phyloP scores from a whole-genome alignment of 2,888 invertebrate genomes.

The Phytoseiulus persimilis region DNA sequence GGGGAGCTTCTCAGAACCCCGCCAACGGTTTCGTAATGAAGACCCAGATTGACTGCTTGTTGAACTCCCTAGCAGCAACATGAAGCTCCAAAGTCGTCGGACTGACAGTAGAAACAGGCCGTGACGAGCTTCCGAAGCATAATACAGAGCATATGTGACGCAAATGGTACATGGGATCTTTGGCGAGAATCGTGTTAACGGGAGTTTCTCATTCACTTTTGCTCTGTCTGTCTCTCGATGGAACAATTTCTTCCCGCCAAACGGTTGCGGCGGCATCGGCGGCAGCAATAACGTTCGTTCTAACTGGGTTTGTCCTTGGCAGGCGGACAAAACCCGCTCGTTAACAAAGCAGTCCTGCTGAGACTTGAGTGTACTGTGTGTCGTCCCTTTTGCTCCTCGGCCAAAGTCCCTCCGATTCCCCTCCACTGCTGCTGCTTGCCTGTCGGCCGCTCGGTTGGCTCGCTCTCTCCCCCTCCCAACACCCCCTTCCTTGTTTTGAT shows the following conservation, averaged over 20 bases:
- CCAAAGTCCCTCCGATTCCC: background rate
- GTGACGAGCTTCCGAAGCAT: background rate
- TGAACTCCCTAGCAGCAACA: background rate
- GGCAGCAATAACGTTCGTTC: conserved; percentile 23
- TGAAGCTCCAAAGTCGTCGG: background rate
- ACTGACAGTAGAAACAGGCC: background rate
- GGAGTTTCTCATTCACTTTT: background rate
- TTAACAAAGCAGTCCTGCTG: conserved; percentile 5
- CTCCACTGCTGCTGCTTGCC: background rate
- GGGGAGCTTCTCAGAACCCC: background rate
- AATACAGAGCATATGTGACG: background rate
- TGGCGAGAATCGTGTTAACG: background rate
- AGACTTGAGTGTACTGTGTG: background rate
- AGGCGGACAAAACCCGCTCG: background rate
- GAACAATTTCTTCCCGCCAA: background rate
- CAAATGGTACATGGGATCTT: background rate
- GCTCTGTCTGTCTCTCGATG: background rate
- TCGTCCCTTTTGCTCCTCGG: background rate
- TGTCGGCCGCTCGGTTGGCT: background rate
- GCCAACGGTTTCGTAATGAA: background rate
- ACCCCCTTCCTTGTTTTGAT: background rate
- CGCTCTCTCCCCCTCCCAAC: background rate
- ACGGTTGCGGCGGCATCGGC: background rate
- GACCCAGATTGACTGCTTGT: background rate
- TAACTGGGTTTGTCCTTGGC: conserved; percentile 10